Evolutionary conservation across 2,888 invertebrate genomes (phyloP).

Genomic region (Cosmopolites sordidus): DNA sequence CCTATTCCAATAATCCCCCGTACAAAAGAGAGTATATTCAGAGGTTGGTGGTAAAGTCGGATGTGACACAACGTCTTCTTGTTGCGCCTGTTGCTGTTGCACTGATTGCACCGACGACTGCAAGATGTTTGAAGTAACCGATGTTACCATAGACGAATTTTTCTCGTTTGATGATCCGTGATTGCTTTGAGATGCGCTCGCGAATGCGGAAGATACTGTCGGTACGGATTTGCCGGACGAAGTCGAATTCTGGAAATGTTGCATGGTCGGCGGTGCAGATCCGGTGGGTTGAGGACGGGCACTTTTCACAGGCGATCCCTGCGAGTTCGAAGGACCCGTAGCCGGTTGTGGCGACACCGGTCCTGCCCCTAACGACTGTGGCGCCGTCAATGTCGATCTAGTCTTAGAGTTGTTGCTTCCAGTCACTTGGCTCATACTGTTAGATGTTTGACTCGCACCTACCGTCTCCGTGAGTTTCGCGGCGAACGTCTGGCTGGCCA

Average conservation of each 20-base stretch:
- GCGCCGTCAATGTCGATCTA: conserved; percentile 23
- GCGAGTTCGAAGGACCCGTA: conserved; percentile 29
- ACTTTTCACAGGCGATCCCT: conserved; percentile 41
- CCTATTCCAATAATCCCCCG: conserved; percentile 62
- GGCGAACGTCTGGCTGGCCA: conserved; percentile 66
- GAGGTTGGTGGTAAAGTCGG: conserved; percentile 50
- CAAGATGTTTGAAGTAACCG: background rate
- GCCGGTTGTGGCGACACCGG: conserved; percentile 40
- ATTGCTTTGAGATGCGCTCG: conserved; percentile 9
- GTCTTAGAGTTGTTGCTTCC: conserved; percentile 5
- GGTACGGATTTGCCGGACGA: conserved; percentile 19
- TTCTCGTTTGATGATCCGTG: background rate
- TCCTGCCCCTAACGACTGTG: conserved; percentile 32
- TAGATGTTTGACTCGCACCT: conserved; percentile 25
- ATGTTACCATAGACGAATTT: background rate
- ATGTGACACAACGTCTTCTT: conserved; percentile 6
- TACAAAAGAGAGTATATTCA: conserved; percentile 87
- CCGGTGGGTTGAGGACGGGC: conserved; percentile 44
- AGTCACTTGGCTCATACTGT: conserved; percentile 24
- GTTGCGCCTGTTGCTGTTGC: conserved; percentile 13
- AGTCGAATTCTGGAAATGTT: conserved; percentile 39
- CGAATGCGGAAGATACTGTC: conserved; percentile 10
- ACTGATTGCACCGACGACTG: background rate
- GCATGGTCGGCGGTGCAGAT: conserved; percentile 46
- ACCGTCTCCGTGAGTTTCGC: conserved; percentile 63